Evolutionary conservation across 2,113 vertebrate species (phyloP), one percentile per base, ranked within the genome.

Genomic region (Hemiscyllium ocellatum): DNA sequence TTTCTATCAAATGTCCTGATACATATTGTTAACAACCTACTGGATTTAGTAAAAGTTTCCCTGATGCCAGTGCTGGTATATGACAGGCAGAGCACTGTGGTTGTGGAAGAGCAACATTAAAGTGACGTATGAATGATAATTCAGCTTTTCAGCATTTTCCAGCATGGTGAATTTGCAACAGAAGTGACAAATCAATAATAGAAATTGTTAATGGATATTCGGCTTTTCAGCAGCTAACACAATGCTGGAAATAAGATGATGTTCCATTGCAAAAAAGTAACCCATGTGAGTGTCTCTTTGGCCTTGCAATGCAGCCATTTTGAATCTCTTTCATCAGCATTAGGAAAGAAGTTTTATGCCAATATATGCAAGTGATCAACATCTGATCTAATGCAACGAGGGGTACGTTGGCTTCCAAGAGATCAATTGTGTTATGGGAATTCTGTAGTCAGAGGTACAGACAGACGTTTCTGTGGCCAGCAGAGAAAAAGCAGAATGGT

Each of bases 1-100:
- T 90, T 90, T 90, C 87, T 33, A 65, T 93, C 22, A 93, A 93
- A 66, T 66, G 89, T 93, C 61, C 61, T 61, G 37, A 93, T 66
- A n/a, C 61, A 66, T 66, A 90, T 37, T 68, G 61, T 68, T 26
- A 91, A n/a, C 33, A 15, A 90, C n/a, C 56, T 90, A 15, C 61
- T 66, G 89, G 61, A 66, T 93, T 93, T 93, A 93, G 61, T 66
- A n/a, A 68, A 93, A 66, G n/a, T 93, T 37, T 66, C 66, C 66
- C 61, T 66, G 33, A 93, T 90, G 29, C n/a, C 29, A 65, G 52
- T 52, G 52, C 5, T 93, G n/a, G 37, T 19, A 22, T 61, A 61
- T 52, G 52, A 66, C 61, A 93, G 56, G 3, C 29, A 65, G 56
- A 33, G 26, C 13, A 3, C 52, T 65, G 89, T 61, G 56, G 12